Conservation (phyloP, 2,797 vertebrate genomes). For the Cirrhinus molitorella region DNA sequence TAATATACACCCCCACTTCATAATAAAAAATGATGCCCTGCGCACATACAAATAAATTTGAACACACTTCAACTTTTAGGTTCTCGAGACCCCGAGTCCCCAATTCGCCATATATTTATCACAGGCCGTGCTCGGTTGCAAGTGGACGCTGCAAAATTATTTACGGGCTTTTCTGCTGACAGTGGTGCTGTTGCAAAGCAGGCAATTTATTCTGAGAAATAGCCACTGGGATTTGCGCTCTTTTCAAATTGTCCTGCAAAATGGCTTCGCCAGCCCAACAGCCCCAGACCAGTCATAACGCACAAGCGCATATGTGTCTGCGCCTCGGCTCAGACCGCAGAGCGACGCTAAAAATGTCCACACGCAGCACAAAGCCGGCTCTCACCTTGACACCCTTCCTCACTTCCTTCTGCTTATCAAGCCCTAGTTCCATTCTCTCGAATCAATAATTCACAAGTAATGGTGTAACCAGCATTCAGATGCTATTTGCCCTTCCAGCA, state of each 20-base stretch:
- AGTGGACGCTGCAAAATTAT: slow-evolving; percentile 53
- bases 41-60: not conserved
- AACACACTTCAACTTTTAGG: slow-evolving; percentile 38
- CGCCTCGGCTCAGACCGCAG: slow-evolving; percentile 17
- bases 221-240: slow-evolving; percentile 54
- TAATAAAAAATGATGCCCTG: not conserved
- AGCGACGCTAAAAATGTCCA: slow-evolving; percentile 49
- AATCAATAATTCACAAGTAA: slow-evolving; percentile 57
- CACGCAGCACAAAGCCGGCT: slow-evolving; percentile 49
- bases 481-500: slow-evolving; percentile 35
- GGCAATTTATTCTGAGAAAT: slow-evolving; percentile 63
- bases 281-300: slow-evolving; percentile 37
- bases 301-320: not conserved
- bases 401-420: slow-evolving; percentile 53
- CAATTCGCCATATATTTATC: slow-evolving; percentile 57
- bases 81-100: slow-evolving; percentile 48
- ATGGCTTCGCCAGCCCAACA: slow-evolving; percentile 45
- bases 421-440: slow-evolving; percentile 44
- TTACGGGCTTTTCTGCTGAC: slow-evolving; percentile 62
- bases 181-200: slow-evolving; percentile 50
- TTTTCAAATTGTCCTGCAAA: slow-evolving; percentile 60
- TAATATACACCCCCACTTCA: not conserved
- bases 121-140: slow-evolving; percentile 36
- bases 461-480: slow-evolving; percentile 40
- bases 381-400: slow-evolving; percentile 57